These are phyloP conservation scores for Caenorhabditis remanei DNA, from an alignment of 1,140 invertebrate genomes.

Conservation along the genomic window DNA sequence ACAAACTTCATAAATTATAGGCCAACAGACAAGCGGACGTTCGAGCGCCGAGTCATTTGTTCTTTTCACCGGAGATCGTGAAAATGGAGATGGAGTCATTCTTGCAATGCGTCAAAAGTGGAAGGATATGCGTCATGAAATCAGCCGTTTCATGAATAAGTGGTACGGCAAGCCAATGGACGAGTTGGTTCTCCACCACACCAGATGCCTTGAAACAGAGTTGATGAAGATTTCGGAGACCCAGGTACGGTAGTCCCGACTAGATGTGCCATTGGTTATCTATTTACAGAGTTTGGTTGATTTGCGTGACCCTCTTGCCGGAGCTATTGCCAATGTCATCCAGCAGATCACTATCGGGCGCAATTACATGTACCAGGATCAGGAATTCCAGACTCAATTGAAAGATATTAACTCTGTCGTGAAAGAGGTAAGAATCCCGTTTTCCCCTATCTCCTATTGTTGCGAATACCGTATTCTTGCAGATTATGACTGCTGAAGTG, in stretches of 20 bases:
- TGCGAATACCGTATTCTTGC: conserved; percentile 29
- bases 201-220: neutral
- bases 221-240: conserved; percentile 5
- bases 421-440: neutral
- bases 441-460: neutral
- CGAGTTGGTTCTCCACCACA: conserved; percentile 33
- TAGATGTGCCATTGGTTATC: neutral
- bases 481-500: conserved; percentile 35
- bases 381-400: conserved; percentile 15
- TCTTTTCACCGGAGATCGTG: conserved; percentile 32
- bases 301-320: conserved; percentile 12
- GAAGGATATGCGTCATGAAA: conserved; percentile 32
- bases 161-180: conserved; percentile 41
- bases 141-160: conserved; percentile 34
- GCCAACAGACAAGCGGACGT: conserved; percentile 26
- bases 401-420: conserved; percentile 54
- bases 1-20: neutral
- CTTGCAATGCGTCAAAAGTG: conserved; percentile 42
- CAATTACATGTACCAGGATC: conserved; percentile 29
- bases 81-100: conserved; percentile 34
- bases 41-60: conserved; percentile 33
- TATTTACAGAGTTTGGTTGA: neutral
- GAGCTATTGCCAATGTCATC: conserved; percentile 36
- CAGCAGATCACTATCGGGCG: conserved; percentile 38
- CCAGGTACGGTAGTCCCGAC: neutral